Evolutionary conservation across 2,113 vertebrate genomes (phyloP), one percentile per base, ranked within the genome.

Genomic region (Melanotaenia duboulayi): DNA sequence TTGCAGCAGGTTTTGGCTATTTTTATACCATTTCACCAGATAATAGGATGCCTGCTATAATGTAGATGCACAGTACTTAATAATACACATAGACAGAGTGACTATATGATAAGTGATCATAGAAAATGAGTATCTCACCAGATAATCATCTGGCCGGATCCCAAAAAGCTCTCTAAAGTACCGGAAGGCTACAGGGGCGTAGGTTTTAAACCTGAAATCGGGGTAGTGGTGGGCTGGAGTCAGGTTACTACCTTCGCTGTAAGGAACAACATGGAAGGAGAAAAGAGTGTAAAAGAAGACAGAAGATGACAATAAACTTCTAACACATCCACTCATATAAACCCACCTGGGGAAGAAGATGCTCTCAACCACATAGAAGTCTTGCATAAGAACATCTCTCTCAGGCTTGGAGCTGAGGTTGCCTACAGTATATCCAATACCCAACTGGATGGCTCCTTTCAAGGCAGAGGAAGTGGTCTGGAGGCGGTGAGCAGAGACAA

Each of bases 181-280:
- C 13, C 98, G 96, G 83, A 99, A 99, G 44, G 97, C 98, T 25
- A 99, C 95, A 0, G 98, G 98, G 0, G 98, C 98, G 0, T 99
- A 99, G 3, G 97, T 99, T 90, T 99, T 99, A 92, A 99, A 99
- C 77, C 98, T 93, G 92, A 99, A 99, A 94, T 99, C 98, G 11
- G 97, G 96, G 28, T 90, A 99, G 83, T 98, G 98, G 87, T 99
- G 97, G 19, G 97, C 98, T 0, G 98, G 98, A 11, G 98, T 99
- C 72, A 99, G 96, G 81, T 99, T 99, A 74, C 97, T 99, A 80
- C 98, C 98, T 92, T 99, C 98, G 0, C 98, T 99, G 91, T n/a
- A 72, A 73, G 61, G 65, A 84, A 65, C 64, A 86, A 32, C 16
- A 46, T 16, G 22, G 1, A 49, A 10, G 24, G 46, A 72, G 0